These are phyloP conservation scores for Otus sunia DNA, from an alignment of 2,113 vertebrate genomes.

Conservation along the genomic window DNA sequence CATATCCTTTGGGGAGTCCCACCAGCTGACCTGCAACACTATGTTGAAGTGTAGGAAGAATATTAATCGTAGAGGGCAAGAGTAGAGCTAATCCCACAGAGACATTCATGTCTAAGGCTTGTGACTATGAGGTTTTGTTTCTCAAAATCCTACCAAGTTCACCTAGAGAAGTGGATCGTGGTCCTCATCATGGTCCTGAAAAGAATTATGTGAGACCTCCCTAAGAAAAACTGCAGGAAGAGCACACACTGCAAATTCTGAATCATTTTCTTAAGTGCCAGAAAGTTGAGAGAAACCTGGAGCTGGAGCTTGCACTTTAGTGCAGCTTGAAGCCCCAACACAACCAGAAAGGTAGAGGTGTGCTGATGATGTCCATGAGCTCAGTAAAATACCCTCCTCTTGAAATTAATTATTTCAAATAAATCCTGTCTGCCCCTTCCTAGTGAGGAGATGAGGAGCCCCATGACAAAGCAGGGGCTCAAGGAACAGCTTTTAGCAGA, in stretches of 20 bases:
- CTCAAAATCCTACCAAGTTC: background rate
- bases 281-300: background rate
- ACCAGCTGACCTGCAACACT: background rate
- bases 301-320: background rate
- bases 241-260: background rate
- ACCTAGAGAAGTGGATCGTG: rapidly evolving
- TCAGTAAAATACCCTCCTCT: background rate
- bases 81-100: background rate
- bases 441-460: background rate
- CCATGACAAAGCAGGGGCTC: background rate
- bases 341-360: background rate
- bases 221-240: background rate
- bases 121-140: background rate
- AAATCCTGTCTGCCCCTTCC: background rate
- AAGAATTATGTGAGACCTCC: background rate
- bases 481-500: background rate
- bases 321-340: background rate
- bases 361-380: background rate
- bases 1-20: background rate
- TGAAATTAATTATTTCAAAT: background rate
- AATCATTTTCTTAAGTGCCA: background rate
- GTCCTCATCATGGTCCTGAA: background rate
- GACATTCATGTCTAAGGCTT: background rate
- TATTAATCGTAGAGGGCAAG: background rate
- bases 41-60: background rate